phyloP scores from a whole-genome alignment of 2,797 vertebrate genomes.

The Amazonetta brasiliensis region DNA sequence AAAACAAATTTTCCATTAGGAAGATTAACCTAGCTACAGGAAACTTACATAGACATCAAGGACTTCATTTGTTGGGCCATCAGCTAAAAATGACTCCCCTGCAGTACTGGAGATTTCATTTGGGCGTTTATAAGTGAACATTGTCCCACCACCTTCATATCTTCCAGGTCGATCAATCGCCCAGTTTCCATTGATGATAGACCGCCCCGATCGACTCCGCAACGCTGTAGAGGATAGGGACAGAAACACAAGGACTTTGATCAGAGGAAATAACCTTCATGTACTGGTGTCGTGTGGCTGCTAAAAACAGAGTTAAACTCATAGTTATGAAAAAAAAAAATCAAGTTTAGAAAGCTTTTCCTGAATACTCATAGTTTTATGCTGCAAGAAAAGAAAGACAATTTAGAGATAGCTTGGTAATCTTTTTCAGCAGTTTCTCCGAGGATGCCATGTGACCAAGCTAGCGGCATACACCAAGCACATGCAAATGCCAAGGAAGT shows the following conservation, averaged over 20 bases:
- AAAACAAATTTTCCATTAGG: background rate
- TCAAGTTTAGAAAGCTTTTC: background rate
- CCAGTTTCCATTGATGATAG: slow-evolving; percentile 99
- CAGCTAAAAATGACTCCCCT: slow-evolving; percentile 94
- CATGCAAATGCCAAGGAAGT: background rate
- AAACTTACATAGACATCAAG: slow-evolving; percentile 94
- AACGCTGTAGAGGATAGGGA: slow-evolving; percentile 81
- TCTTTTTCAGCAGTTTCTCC: background rate
- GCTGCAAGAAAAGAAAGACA: background rate
- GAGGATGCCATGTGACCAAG: background rate
- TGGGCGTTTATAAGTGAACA: slow-evolving; percentile 94
- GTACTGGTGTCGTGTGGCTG: background rate
- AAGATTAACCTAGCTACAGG: background rate
- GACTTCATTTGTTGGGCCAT: slow-evolving; percentile 95
- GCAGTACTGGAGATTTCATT: slow-evolving; percentile 95
- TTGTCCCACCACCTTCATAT: slow-evolving; percentile 93
- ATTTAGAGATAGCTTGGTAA: background rate
- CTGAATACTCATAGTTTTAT: background rate
- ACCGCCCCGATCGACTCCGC: slow-evolving; percentile 90
- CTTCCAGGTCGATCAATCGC: slow-evolving; percentile 94
- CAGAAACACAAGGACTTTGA: background rate
- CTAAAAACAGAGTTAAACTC: background rate
- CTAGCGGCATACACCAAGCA: background rate
- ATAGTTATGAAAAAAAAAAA: background rate
- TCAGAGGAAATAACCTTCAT: background rate